A percentile compares a stretch with the other conserved stretches of the same genome.
phyloP scores from a whole-genome alignment of 2,113 vertebrate genomes.

The Festucalex cinctus region DNA sequence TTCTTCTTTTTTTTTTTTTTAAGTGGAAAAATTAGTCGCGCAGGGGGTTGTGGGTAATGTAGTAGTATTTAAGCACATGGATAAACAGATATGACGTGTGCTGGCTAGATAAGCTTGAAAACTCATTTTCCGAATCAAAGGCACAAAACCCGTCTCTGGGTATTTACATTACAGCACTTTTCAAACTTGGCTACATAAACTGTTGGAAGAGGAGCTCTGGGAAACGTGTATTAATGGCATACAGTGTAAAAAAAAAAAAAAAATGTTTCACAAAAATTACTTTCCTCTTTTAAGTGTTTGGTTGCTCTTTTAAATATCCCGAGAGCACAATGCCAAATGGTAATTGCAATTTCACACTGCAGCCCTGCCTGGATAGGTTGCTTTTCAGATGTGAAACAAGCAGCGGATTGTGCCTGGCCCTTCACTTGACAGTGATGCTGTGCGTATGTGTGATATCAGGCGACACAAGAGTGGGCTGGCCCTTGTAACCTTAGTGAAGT shows the following conservation, averaged over 20 bases:
- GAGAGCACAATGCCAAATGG: neutral
- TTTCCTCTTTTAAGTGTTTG: neutral
- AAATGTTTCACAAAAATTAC: neutral
- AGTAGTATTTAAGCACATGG: neutral
- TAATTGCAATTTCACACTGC: neutral
- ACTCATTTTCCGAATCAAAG: neutral
- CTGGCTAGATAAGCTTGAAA: neutral
- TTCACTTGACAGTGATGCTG: neutral
- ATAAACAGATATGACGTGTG: no score
- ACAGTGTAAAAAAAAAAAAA: no score
- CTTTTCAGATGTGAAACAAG: neutral
- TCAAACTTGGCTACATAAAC: no score
- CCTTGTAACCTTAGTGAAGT: neutral
- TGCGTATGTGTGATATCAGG: constrained; percentile 1
- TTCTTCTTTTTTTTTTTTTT: no score
- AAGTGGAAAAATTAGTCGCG: no score
- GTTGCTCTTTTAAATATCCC: neutral
- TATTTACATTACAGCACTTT: no score
- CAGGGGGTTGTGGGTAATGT: neutral
- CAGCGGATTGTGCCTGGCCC: neutral
- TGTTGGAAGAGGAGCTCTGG: neutral
- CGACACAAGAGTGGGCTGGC: constrained; percentile 1
- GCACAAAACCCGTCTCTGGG: no score
- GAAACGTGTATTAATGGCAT: neutral
- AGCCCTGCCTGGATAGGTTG: neutral